Percentiles rank a stretch among this genome's conserved stretches.
Evolutionary conservation across 2,888 invertebrate genomes (phyloP).

Genomic region (Lasioglossum calceatum): DNA sequence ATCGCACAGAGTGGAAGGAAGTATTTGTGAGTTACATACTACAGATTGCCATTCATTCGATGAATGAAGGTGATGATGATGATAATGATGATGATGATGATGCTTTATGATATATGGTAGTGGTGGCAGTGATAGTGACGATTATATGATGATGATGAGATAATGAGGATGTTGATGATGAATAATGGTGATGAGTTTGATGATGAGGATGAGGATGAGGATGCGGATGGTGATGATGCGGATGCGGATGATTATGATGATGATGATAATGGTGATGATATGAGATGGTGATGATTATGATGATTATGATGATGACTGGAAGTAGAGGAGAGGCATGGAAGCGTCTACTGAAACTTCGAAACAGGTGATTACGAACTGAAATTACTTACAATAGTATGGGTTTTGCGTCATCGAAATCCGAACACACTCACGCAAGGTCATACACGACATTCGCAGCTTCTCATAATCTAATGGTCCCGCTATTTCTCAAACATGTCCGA

Average conservation of each 20-base stretch:
- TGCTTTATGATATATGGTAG: conserved; percentile 32
- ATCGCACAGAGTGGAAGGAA: conserved; percentile 45
- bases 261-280: conserved; percentile 20
- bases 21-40: conserved; percentile 54
- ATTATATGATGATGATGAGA: conserved; percentile 31
- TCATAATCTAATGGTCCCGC: conserved; percentile 5
- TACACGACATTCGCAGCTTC: conserved; percentile 9
- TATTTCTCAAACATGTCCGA: not conserved
- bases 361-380: conserved; percentile 69
- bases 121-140: conserved; percentile 19
- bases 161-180: conserved; percentile 38
- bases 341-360: conserved; percentile 56
- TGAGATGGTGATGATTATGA: conserved; percentile 15
- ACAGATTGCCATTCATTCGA: conserved; percentile 47
- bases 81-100: conserved; percentile 20
- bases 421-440: conserved; percentile 16
- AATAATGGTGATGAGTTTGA: conserved; percentile 44
- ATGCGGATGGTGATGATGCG: conserved; percentile 3
- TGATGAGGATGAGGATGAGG: conserved; percentile 33
- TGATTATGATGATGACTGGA: conserved; percentile 56
- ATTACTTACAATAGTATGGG: conserved; percentile 55
- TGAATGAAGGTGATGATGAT: conserved; percentile 50
- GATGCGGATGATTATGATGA: conserved; percentile 5
- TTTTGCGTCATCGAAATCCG: conserved; percentile 34
- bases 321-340: conserved; percentile 62